phyloP scores from a whole-genome alignment of 2,113 vertebrate species.

The Balaeniceps rex region DNA sequence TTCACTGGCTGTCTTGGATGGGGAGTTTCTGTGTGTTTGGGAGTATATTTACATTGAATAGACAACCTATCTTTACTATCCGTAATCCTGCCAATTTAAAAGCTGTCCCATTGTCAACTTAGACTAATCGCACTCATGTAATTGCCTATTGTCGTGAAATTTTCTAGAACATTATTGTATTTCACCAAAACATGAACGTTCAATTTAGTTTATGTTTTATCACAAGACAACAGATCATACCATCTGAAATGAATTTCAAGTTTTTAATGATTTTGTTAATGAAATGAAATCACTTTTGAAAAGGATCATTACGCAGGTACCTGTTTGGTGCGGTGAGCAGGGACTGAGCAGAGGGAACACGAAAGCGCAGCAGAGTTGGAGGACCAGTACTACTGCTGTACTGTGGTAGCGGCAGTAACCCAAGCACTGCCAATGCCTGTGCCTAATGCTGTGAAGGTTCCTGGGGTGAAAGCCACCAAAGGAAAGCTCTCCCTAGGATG shows the following conservation, averaged over 20 bases:
- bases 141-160: background rate
- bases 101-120: background rate
- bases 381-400: fast-evolving
- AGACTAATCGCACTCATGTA: background rate
- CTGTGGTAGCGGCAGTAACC: background rate
- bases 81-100: background rate
- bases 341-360: background rate
- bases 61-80: background rate
- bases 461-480: background rate
- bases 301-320: fast-evolving
- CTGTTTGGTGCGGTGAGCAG: background rate
- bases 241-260: background rate
- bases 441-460: background rate
- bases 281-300: background rate
- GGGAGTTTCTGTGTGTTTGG: background rate
- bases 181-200: background rate
- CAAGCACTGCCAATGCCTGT: fast-evolving
- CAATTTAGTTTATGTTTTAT: background rate
- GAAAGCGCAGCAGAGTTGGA: fast-evolving
- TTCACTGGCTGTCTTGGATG: background rate
- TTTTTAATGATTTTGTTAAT: background rate
- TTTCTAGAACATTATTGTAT: background rate
- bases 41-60: background rate
- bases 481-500: background rate
- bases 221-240: background rate